These are phyloP conservation scores for Zaprionus lineosus DNA, from an alignment of 2,888 invertebrate genomes.

Conservation along the genomic window DNA sequence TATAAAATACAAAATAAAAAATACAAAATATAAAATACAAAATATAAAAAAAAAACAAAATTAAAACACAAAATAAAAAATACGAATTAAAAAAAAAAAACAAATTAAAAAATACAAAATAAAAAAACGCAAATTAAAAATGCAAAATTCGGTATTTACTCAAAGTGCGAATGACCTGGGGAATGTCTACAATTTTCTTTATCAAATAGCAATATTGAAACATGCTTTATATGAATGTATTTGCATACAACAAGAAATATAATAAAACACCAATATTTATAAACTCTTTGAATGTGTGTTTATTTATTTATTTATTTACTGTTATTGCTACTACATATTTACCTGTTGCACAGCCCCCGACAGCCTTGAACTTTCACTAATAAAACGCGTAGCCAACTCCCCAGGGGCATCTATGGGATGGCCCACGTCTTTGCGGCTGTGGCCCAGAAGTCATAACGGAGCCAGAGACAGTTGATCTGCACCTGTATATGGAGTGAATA, in stretches of 20 bases:
- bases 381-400: conserved; percentile 24
- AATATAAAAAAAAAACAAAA: neutral
- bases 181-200: conserved; percentile 13
- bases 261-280: neutral
- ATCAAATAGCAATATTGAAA: conserved; percentile 42
- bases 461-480: conserved; percentile 21
- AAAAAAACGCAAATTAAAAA: neutral
- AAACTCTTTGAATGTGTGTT: neutral
- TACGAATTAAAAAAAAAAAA: neutral
- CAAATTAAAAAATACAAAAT: neutral
- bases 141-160: neutral
- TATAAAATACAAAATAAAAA: neutral
- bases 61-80: neutral
- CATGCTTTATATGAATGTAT: conserved; percentile 24
- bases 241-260: conserved; percentile 6
- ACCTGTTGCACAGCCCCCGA: conserved; percentile 32
- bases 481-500: conserved; percentile 6
- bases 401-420: conserved; percentile 42
- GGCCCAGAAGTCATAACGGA: conserved; percentile 30
- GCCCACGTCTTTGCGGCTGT: conserved; percentile 64
- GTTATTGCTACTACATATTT: conserved; percentile 10
- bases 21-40: neutral
- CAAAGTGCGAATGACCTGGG: conserved; percentile 19
- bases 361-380: conserved; percentile 71
- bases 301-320: conserved; percentile 12